A percentile compares a stretch with the other conserved stretches of the same genome.
Evolutionary conservation across 1,140 invertebrate genomes (phyloP).

Genomic region (Wiebesia pumilae): DNA sequence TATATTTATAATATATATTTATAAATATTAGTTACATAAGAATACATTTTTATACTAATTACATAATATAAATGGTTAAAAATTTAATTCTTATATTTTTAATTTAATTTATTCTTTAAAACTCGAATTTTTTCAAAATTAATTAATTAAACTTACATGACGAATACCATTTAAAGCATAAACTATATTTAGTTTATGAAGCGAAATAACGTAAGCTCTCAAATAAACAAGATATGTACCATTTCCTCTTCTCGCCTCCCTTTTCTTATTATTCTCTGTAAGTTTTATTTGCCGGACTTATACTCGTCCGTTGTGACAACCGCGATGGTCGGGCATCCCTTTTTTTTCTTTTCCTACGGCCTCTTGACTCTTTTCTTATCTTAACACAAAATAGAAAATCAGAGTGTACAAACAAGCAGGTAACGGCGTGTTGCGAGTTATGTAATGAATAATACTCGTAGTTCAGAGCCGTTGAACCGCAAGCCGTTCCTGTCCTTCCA

Average conservation of each 20-base stretch:
- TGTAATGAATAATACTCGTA: constrained; percentile 73
- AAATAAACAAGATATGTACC: too few species aligned
- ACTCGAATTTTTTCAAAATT: too few species aligned
- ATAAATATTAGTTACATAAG: too few species aligned
- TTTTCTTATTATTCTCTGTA: not conserved
- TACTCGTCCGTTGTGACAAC: not conserved
- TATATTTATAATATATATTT: too few species aligned
- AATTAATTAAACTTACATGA: too few species aligned
- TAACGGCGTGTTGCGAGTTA: constrained; percentile 71
- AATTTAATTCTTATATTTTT: too few species aligned
- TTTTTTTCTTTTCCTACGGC: not conserved
- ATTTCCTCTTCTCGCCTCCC: not conserved
- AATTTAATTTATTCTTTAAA: too few species aligned
- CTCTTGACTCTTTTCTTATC: not conserved
- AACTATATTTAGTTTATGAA: too few species aligned
- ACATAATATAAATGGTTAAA: too few species aligned
- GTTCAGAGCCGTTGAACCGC: constrained; percentile 67
- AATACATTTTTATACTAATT: too few species aligned
- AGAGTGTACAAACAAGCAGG: constrained; percentile 62
- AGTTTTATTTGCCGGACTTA: not conserved
- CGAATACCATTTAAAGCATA: too few species aligned
- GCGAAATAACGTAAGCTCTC: too few species aligned
- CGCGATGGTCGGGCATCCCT: not conserved
- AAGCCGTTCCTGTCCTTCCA: constrained; percentile 70
- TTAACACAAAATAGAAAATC: not conserved